Evolutionary conservation across 2,888 invertebrate species (phyloP).

Genomic region (Invenusta paracnida): DNA sequence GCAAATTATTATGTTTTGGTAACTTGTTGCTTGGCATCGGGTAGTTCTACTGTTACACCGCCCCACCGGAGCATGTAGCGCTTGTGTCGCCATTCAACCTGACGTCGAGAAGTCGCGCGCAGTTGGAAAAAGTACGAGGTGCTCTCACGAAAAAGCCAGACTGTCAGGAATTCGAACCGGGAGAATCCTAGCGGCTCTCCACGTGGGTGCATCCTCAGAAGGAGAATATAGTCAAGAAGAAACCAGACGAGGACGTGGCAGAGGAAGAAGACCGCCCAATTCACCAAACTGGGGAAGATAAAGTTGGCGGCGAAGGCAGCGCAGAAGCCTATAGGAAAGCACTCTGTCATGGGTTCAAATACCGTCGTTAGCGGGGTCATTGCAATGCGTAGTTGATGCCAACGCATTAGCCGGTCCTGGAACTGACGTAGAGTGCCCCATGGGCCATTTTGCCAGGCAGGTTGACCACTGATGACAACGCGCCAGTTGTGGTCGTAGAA

Average conservation of each 20-base stretch:
- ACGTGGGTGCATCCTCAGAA: conserved; percentile 31
- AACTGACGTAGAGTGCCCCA: not conserved
- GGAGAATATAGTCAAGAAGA: conserved; percentile 37
- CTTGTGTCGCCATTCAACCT: conserved; percentile 36
- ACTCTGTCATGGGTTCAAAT: conserved; percentile 41
- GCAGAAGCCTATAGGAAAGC: conserved; percentile 38
- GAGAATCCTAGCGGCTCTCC: conserved; percentile 12
- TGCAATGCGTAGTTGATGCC: conserved; percentile 35
- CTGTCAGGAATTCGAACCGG: conserved; percentile 30
- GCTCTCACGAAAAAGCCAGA: conserved; percentile 35
- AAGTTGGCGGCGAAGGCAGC: not conserved
- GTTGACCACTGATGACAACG: conserved; percentile 33
- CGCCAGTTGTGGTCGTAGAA: conserved; percentile 36
- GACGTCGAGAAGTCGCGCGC: not conserved
- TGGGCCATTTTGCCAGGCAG: conserved; percentile 42
- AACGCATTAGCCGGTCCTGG: conserved; percentile 39
- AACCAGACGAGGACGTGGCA: conserved; percentile 41
- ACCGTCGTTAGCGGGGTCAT: conserved; percentile 34
- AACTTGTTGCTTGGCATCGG: not conserved
- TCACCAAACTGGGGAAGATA: conserved; percentile 33
- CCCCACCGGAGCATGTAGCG: conserved; percentile 35
- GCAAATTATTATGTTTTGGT: not conserved
- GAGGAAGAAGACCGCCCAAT: conserved; percentile 37
- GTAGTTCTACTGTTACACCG: conserved; percentile 33
- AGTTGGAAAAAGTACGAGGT: conserved; percentile 37